A percentile compares a stretch with the other conserved stretches of the same genome.
phyloP scores from a whole-genome alignment of 2,113 vertebrate species.

The Paedocypris sp. region DNA sequence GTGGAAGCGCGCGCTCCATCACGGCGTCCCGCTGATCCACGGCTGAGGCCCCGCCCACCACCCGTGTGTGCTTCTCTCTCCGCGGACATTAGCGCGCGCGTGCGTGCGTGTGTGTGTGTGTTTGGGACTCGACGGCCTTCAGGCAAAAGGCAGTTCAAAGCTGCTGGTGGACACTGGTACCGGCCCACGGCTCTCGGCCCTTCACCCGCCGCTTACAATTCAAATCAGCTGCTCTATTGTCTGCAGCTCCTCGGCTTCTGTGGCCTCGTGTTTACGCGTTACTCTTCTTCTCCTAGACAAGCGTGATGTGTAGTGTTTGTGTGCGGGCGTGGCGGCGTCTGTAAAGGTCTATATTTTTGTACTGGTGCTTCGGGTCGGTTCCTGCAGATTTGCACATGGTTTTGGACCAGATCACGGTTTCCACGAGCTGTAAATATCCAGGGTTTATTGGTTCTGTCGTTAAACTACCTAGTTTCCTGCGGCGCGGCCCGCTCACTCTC shows the following conservation, averaged over 20 bases:
- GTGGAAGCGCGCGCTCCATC: conserved; percentile 90
- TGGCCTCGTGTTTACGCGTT: too few relatives aligned
- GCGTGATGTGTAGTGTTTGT: too few relatives aligned
- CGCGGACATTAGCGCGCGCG: too few relatives aligned
- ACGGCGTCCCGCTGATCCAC: conserved; percentile 82
- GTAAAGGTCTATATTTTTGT: conserved; percentile 24
- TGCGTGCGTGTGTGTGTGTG: too few relatives aligned
- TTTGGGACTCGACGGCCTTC: conserved; percentile 42
- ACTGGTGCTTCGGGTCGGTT: too few relatives aligned
- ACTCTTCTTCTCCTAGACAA: too few relatives aligned
- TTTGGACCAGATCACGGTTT: conserved; percentile 5
- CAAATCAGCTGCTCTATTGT: conserved; percentile 1
- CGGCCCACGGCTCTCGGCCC: conserved; percentile 25
- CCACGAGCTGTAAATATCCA: not conserved
- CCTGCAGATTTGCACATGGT: conserved; percentile 25
- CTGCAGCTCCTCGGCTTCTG: too few relatives aligned
- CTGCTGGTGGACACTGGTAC: conserved; percentile 23
- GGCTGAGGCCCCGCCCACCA: conserved; percentile 58
- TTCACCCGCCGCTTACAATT: conserved; percentile 25
- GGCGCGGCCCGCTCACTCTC: too few relatives aligned
- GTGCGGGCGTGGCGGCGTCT: too few relatives aligned
- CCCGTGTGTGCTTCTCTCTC: too few relatives aligned
- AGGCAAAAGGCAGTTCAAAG: conserved; percentile 63
- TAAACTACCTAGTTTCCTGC: conserved; percentile 44
- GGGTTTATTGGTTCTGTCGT: too few relatives aligned